phyloP scores from a whole-genome alignment of 2,113 vertebrate species.

The Cnemophilus loriae region DNA sequence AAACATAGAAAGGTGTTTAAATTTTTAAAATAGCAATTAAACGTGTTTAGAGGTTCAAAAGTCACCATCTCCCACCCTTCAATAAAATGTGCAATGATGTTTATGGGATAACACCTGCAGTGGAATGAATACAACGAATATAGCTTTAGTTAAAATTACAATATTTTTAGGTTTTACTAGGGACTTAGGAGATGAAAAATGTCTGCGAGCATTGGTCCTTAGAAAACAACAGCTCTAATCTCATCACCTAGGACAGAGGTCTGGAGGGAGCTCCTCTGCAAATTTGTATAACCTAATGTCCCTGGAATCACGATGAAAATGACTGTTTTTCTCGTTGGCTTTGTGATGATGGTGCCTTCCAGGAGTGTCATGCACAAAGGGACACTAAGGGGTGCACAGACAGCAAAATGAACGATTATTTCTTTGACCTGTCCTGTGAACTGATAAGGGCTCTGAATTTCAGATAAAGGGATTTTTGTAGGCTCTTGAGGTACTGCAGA shows the following conservation, averaged over 20 bases:
- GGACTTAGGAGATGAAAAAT: background rate
- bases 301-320: background rate
- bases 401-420: background rate
- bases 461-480: background rate
- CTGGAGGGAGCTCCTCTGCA: background rate
- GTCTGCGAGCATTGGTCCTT: background rate
- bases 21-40: conserved; percentile 3
- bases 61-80: background rate
- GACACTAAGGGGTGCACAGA: background rate
- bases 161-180: background rate
- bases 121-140: background rate
- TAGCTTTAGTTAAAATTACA: background rate
- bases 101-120: background rate
- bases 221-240: background rate
- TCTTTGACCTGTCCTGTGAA: background rate
- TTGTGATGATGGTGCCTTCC: background rate
- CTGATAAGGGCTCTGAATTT: background rate
- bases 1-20: background rate
- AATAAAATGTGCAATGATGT: background rate
- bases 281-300: background rate
- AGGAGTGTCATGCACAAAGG: background rate
- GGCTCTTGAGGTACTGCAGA: background rate
- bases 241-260: background rate
- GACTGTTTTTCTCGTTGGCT: accelerated
- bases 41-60: background rate